Conservation (phyloP, 2,797 vertebrate species). For the Oreochromis mossambicus region DNA sequence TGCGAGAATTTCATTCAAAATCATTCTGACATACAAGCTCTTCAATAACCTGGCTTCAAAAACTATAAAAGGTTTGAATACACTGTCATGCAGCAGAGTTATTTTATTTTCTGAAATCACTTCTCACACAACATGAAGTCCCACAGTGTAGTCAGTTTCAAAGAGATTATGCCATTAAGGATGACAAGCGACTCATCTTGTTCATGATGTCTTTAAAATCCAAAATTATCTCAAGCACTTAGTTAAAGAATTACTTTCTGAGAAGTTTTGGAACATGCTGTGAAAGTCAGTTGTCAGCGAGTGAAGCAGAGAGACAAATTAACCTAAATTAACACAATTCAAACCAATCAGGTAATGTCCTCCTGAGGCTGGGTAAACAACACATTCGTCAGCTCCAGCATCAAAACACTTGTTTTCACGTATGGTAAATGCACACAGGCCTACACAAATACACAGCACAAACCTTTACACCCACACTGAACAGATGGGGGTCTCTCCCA, state of each 20-base stretch:
- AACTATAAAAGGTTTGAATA: not conserved
- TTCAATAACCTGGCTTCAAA: not conserved
- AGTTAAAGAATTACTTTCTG: not conserved
- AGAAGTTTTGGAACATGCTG: not conserved
- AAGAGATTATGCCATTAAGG: not conserved
- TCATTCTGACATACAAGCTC: not conserved
- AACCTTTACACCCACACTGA: constrained; percentile 30
- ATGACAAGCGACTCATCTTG: not conserved
- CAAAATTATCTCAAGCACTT: not conserved
- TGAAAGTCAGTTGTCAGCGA: not conserved
- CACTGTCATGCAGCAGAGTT: not conserved
- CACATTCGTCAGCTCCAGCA: constrained; percentile 23
- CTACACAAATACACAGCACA: not conserved
- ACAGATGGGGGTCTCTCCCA: constrained; percentile 59
- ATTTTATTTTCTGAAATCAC: not conserved
- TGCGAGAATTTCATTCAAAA: not conserved
- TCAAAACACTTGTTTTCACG: constrained; percentile 26
- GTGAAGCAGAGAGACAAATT: constrained; percentile 8
- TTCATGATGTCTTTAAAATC: not conserved
- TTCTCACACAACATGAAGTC: not conserved
- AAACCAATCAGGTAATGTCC: constrained; percentile 1
- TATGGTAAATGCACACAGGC: not conserved
- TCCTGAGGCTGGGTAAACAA: constrained; percentile 20
- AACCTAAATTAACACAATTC: constrained; percentile 12
- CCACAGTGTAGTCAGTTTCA: not conserved